Percentiles rank a stretch among this genome's conserved stretches.
These are phyloP conservation scores for Eueides isabella DNA, from an alignment of 1,140 invertebrate species.

Conservation along the genomic window DNA sequence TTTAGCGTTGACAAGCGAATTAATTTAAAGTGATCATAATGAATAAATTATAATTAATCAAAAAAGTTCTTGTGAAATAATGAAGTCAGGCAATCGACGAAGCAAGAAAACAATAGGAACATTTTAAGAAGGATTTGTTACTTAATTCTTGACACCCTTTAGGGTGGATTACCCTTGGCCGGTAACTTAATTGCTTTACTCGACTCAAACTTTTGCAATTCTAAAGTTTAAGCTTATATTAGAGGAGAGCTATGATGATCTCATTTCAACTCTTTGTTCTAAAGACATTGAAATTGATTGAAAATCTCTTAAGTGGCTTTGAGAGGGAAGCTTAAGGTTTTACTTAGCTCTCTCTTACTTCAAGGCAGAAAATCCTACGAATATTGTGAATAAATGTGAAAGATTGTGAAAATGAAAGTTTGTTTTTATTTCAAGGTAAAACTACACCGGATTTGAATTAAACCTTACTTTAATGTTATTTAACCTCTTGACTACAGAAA, in stretches of 20 bases:
- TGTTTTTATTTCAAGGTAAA: neutral
- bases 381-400: neutral
- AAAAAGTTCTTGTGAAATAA: neutral
- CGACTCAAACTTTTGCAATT: conserved; percentile 24
- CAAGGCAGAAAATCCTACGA: neutral
- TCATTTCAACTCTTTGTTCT: conserved; percentile 33
- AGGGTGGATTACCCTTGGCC: conserved; percentile 18
- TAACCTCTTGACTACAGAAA: no score
- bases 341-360: neutral
- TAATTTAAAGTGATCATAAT: neutral
- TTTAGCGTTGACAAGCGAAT: neutral
- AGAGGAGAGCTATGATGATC: conserved; percentile 25
- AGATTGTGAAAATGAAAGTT: neutral
- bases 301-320: conserved; percentile 13
- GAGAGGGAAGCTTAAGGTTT: neutral
- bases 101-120: neutral
- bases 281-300: conserved; percentile 11
- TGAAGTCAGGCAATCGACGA: neutral
- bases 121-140: conserved; percentile 2
- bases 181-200: conserved; percentile 24
- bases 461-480: no score
- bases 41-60: conserved; percentile 1
- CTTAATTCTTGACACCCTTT: conserved; percentile 28
- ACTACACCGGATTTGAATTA: no score
- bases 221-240: conserved; percentile 21